Evolutionary conservation across 2,797 vertebrate genomes (phyloP).

Genomic region (Macropodus opercularis): DNA sequence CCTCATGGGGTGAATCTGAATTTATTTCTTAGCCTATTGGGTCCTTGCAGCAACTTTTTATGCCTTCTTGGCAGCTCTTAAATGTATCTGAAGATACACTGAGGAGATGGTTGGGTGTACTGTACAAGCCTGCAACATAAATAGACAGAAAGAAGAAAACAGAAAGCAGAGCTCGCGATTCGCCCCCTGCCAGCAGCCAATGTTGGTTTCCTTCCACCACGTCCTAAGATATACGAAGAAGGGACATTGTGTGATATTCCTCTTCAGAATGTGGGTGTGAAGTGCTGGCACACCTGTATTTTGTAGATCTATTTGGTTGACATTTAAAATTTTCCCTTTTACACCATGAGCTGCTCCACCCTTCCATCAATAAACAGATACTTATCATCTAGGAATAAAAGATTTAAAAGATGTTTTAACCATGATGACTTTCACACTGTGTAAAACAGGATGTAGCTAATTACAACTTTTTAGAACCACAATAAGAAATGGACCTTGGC

Average conservation of each 20-base stretch:
- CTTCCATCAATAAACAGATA: slow-evolving; percentile 1
- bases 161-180: not conserved
- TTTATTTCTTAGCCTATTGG: not conserved
- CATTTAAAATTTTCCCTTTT: slow-evolving; percentile 17
- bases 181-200: not conserved
- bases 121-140: not conserved
- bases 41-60: not conserved
- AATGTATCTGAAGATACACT: not conserved
- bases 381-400: slow-evolving; percentile 44
- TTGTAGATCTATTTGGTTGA: slow-evolving; percentile 18
- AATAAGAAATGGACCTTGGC: slow-evolving; percentile 43
- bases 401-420: slow-evolving; percentile 49
- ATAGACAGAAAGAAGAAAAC: no score
- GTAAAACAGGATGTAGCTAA: slow-evolving; percentile 59
- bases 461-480: slow-evolving; percentile 45
- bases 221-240: no score
- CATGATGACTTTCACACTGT: slow-evolving; percentile 45
- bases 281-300: slow-evolving; percentile 9
- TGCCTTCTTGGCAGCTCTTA: not conserved
- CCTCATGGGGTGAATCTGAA: not conserved
- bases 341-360: slow-evolving; percentile 22
- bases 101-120: not conserved
- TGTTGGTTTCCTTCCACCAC: not conserved
- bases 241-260: not conserved
- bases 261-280: slow-evolving; percentile 10